Evolutionary conservation across 2,888 invertebrate genomes (phyloP), one percentile per base, ranked within the genome.

Genomic region (Melanotus villosus): DNA sequence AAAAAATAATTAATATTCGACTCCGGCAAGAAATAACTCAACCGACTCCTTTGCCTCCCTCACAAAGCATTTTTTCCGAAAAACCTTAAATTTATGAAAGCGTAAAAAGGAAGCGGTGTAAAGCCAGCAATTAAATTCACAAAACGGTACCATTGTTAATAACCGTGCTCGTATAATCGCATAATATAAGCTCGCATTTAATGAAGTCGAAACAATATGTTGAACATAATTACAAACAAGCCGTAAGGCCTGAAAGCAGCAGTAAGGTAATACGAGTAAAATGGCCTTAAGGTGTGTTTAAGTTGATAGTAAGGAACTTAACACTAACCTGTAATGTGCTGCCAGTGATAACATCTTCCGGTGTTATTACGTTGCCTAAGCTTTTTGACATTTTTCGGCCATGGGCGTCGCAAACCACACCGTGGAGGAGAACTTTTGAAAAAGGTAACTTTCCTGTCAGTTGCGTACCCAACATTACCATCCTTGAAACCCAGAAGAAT

Each of bases 311-410:
- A 9, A 19, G 19, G 19, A 43, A 43, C 12, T 32, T 52, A n/a
- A 18, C 9, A 56, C 21, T 34, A 5, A 92, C 91, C 81, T 95
- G 91, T 52, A 98, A 85, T 0, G 92, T 88, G 74, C 95, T 92
- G 1, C 99, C 99, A 5, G 87, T 86, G 65, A 99, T 97, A 0
- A 99, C 97, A 84, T 99, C 96, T 85, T 98, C 90, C 0, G 99
- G 99, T 85, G 98, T 97, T 75, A 99, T 94, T 2, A 99, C 98
- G 83, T 99, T 99, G 62, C 99, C 99, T 68, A 99, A 87, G 0
- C 98, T 98, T 84, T 99, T 99, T 76, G 97, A 98, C 99, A 99
- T 99, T 87, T 99, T 99, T 62, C 98, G 90, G 0, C 99, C 99
- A 83, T 98, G 97, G 0, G 98, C 96, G 85, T 99, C 99, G 62